phyloP scores from a whole-genome alignment of 1,140 invertebrate genomes.

The Platorchestia sp. region DNA sequence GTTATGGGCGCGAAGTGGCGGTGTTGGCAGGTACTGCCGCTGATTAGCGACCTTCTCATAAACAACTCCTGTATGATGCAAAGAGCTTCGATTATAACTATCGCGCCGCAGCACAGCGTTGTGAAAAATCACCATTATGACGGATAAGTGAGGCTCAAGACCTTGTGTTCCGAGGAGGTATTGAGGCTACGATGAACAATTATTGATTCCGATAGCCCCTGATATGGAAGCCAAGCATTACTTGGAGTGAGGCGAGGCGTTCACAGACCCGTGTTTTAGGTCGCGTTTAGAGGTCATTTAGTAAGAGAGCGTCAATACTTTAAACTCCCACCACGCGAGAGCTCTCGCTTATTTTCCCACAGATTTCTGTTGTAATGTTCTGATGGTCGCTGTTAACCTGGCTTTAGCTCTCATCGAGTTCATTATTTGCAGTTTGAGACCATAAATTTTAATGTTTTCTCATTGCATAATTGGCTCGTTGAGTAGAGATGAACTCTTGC shows the following conservation, averaged over 20 bases:
- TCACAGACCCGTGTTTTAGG: background rate
- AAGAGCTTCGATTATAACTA: background rate
- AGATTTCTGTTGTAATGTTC: background rate
- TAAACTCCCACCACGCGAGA: background rate
- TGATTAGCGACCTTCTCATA: background rate
- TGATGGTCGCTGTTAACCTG: background rate
- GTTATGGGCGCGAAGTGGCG: background rate
- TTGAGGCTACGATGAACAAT: conserved; percentile 15
- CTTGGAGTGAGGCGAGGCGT: background rate
- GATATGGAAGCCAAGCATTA: background rate
- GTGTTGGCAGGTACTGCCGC: background rate
- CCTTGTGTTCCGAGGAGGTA: background rate
- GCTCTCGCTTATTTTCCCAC: background rate
- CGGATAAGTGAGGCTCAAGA: conserved; percentile 8
- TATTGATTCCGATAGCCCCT: conserved; percentile 20
- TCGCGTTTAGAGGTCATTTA: background rate
- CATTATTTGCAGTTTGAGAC: background rate
- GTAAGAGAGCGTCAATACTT: background rate
- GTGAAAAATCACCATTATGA: conserved; percentile 47
- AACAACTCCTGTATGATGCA: conserved; percentile 5
- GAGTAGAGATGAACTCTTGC: background rate
- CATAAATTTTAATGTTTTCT: background rate
- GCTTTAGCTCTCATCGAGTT: background rate
- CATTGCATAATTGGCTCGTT: background rate
- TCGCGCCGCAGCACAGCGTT: background rate